Base-by-base conservation (phyloP, 2,888 invertebrate genomes). In the Macrosoma leucophasiata region DNA sequence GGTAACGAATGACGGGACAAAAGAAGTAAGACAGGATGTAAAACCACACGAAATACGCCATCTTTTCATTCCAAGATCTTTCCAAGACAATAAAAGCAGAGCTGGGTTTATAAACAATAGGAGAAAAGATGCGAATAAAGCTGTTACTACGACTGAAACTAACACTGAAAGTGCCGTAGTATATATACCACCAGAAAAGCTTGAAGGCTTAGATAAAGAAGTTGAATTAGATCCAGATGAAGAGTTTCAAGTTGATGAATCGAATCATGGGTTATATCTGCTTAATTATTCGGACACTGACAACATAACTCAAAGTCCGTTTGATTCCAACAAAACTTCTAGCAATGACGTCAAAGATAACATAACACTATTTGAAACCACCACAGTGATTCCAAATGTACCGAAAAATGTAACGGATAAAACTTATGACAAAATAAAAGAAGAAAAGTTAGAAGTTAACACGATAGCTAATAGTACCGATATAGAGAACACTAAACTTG, bases 181-280 rank as follows among this genome's bases (percentile, higher is more conserved):
- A 33, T 84, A 81, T 38, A 65, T 84, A 30, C 82, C 84, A 61
- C 82, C 84, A 19, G 84, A 82, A 47, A 79, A 76, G 39, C 57
- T 75, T 41, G 81, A 84, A 56, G 79, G 73, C 19, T 56, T 72
- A 12, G 81, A 84, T 37, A 79, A 81, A 55, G 84, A 79, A 56
- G 53, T 74, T 13, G 75, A 82, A 36, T 55, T 84, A 46, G 85
- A 85, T 43, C 84, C 84, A 0, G 85, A 85, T 47, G 85, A 85
- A 66, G 84, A 79, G 38, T 84, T 85, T 35, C 85, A 85, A 65
- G 85, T 85, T 1, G 85, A 85, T 41, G 85, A 85, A 58, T 84
- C 85, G 0, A 85, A 84, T 49, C 85, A 85, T 47, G 85, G 85
- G 19, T 45, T 85, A 9, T 85, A 84, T 59, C 58, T 85, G 43